A percentile compares a stretch with the other conserved stretches of the same genome.
These are phyloP conservation scores for Sinosuthora webbiana DNA, from an alignment of 2,113 vertebrate genomes.

Conservation along the genomic window DNA sequence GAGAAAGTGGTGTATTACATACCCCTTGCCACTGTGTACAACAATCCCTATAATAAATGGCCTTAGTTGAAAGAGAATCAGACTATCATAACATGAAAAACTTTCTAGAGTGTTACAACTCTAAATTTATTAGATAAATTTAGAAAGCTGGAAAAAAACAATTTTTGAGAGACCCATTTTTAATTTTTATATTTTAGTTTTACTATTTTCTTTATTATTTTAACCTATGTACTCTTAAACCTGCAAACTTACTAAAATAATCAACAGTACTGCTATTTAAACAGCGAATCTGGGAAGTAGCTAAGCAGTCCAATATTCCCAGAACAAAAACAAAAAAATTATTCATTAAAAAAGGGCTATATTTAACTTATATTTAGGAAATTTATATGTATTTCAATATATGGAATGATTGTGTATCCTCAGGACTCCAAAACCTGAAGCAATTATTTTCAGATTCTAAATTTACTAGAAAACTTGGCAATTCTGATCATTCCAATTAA, in stretches of 20 bases:
- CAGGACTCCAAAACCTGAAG: not conserved
- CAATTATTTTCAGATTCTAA: not conserved
- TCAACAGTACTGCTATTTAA: not conserved
- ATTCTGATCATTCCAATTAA: not conserved
- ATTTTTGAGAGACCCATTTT: not conserved
- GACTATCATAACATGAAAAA: not conserved
- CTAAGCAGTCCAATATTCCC: not conserved
- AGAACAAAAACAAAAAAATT: not conserved
- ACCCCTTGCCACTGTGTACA: not conserved
- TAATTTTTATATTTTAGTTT: not conserved
- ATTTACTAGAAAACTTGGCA: not conserved
- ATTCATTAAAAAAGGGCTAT: not conserved
- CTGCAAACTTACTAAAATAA: not conserved
- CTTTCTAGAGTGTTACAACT: not conserved
- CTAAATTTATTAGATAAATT: not conserved
- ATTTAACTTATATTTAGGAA: not conserved
- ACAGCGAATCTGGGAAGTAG: not conserved
- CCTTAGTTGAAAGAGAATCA: not conserved
- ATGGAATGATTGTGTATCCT: not conserved
- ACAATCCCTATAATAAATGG: not conserved
- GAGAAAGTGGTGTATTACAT: not conserved
- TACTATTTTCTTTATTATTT: not conserved
- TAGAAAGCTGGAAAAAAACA: not conserved
- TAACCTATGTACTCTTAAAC: not conserved
- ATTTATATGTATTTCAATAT: not conserved